Evolutionary conservation across 2,797 vertebrate genomes (phyloP), one percentile per base, ranked within the genome.

Genomic region (Limnodromus scolopaceus): DNA sequence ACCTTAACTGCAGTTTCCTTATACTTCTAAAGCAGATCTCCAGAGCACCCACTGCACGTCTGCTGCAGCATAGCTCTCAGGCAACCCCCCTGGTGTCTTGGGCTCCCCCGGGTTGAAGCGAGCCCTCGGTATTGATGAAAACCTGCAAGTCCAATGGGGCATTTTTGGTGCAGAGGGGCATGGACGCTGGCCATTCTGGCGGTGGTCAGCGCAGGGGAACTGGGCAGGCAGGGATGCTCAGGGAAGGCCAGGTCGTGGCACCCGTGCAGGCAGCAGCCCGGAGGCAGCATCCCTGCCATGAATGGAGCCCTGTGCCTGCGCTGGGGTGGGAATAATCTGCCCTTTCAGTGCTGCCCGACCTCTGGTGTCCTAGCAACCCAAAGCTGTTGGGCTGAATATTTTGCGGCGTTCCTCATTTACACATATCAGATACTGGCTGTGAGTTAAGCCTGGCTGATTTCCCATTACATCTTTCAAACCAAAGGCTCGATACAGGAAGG

Each of bases 291-390:
- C 68, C 39, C 16, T 38, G 20, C 65, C 23, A 6, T 92, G 79
- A 95, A 94, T 88, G 78, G 68, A 93, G 78, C 71, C 90, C 93
- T 89, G 77, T 84, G 60, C 60, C 20, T 91, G 89, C 34, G 39
- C 87, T 0, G 78, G 92, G 97, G 75, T 97, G 96, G 98, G 91
- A 98, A 96, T 95, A 93, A 97, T 96, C 94, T 97, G 95, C 96
- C 96, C 97, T 98, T 97, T 95, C 82, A 93, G 89, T 77, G 85
- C 78, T 69, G 81, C 87, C 83, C 90, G 95, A 96, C 97, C 98
- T 88, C 89, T 6, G 2, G 97, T 98, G 97, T 95, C 98, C 95
- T 97, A 97, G 98, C 98, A 98, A 98, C 97, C 75, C 89, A 49
- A 70, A 85, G 65, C 87, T 60, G 70, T 64, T 91, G 20, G 3